These are phyloP conservation scores for Maccullochella peelii DNA, from an alignment of 2,113 vertebrate species.

Conservation along the genomic window DNA sequence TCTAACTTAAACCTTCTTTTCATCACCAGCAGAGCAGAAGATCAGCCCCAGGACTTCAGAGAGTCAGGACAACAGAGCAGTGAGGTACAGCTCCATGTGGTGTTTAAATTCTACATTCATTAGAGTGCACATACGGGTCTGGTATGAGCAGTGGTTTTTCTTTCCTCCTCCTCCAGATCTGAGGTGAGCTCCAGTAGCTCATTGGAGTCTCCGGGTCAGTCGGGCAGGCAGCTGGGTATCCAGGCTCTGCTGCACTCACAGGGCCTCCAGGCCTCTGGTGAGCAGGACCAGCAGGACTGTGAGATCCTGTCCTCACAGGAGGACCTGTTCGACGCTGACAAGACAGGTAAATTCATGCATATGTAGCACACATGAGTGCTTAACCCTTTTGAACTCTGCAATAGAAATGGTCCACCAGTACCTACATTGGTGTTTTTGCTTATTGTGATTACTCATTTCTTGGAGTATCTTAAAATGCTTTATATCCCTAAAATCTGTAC, in stretches of 20 bases:
- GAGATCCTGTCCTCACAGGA: constrained; percentile 90
- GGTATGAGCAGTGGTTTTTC: background rate
- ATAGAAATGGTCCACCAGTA: too few relatives aligned
- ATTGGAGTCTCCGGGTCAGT: constrained; percentile 64
- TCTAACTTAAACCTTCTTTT: background rate
- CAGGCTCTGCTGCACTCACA: constrained; percentile 78
- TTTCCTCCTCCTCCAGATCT: constrained; percentile 62
- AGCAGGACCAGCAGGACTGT: constrained; percentile 70
- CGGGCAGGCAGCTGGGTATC: constrained; percentile 60
- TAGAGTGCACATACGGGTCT: background rate
- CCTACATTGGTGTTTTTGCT: too few relatives aligned
- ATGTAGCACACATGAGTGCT: background rate
- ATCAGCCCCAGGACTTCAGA: constrained; percentile 44
- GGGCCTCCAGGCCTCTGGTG: constrained; percentile 47
- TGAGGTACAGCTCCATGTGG: constrained; percentile 60
- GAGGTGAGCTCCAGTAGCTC: constrained; percentile 84
- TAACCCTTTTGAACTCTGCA: too few relatives aligned
- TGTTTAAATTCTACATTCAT: background rate
- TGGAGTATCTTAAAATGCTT: too few relatives aligned
- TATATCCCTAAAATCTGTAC: too few relatives aligned
- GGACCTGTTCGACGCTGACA: constrained; percentile 88
- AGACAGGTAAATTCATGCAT: constrained; percentile 48
- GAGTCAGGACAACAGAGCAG: constrained; percentile 57
- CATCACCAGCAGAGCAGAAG: constrained; percentile 61
- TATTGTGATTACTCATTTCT: too few relatives aligned